These are phyloP conservation scores for Ambastaia sidthimunki DNA, from an alignment of 2,797 vertebrate species.

Conservation along the genomic window DNA sequence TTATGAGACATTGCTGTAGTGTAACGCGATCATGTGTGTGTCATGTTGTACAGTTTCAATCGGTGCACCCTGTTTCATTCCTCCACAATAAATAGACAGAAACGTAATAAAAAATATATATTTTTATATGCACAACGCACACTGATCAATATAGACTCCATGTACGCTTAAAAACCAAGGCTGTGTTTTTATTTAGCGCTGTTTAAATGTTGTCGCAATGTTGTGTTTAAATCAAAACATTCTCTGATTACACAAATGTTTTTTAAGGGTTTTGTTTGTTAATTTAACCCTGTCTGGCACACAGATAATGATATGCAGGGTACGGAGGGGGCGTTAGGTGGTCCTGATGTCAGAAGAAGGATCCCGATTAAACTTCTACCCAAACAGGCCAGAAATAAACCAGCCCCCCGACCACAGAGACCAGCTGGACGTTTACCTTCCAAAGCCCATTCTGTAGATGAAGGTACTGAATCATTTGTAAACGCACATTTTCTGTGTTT, in stretches of 20 bases:
- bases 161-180: too few relatives aligned
- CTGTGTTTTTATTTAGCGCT: too few relatives aligned
- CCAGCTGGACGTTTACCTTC: constrained; percentile 80
- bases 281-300: not conserved
- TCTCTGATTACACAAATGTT: too few relatives aligned
- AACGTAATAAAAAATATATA: not conserved
- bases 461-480: constrained; percentile 73
- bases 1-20: not conserved
- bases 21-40: not conserved
- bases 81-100: not conserved
- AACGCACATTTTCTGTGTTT: too few relatives aligned
- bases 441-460: constrained; percentile 84
- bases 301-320: constrained; percentile 98
- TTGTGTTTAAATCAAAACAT: too few relatives aligned
- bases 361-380: constrained; percentile 98
- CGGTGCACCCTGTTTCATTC: not conserved
- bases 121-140: not conserved
- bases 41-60: not conserved
- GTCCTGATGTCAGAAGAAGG: constrained; percentile 93
- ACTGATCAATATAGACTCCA: too few relatives aligned
- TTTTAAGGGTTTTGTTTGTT: too few relatives aligned
- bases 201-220: too few relatives aligned
- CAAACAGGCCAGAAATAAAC: constrained; percentile 91
- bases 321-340: constrained; percentile 93
- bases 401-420: constrained; percentile 80